Evolutionary conservation across 2,797 vertebrate species (phyloP).

Genomic region (Atherinosoma microstoma): DNA sequence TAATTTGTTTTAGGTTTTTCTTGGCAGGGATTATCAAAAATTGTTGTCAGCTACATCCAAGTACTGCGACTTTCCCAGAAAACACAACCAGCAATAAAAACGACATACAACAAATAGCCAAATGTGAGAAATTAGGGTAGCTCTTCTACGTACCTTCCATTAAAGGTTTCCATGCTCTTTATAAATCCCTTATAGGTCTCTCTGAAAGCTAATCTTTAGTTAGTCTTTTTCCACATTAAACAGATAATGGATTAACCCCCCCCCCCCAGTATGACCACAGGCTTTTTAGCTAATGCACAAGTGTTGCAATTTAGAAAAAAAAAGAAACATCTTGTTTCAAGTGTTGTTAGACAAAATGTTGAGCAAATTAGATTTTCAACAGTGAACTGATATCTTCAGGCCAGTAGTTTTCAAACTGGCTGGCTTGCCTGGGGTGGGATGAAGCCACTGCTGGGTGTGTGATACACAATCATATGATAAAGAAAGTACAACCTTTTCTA

Average conservation of each 20-base stretch:
- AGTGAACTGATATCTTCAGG: background rate
- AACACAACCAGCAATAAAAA: background rate
- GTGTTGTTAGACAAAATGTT: background rate
- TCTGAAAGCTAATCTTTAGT: background rate
- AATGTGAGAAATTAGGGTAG: background rate
- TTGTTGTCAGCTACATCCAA: background rate
- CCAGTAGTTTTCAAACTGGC: background rate
- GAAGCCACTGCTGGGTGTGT: background rate
- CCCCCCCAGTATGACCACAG: background rate
- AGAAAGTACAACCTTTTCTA: too few species aligned
- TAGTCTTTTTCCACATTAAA: background rate
- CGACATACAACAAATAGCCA: too few species aligned
- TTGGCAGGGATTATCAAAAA: background rate
- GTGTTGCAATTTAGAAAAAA: background rate
- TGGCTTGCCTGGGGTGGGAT: background rate
- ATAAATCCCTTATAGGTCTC: background rate
- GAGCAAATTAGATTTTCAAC: background rate
- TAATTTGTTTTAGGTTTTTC: background rate
- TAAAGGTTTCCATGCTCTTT: too few species aligned
- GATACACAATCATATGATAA: too few species aligned
- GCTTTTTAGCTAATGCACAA: background rate
- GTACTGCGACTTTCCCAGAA: background rate
- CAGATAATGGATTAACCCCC: background rate
- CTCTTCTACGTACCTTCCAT: too few species aligned
- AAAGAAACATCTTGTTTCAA: slow-evolving; percentile 5